Base-by-base conservation (phyloP, 2,113 vertebrate species). In the Ellobius talpinus region DNA sequence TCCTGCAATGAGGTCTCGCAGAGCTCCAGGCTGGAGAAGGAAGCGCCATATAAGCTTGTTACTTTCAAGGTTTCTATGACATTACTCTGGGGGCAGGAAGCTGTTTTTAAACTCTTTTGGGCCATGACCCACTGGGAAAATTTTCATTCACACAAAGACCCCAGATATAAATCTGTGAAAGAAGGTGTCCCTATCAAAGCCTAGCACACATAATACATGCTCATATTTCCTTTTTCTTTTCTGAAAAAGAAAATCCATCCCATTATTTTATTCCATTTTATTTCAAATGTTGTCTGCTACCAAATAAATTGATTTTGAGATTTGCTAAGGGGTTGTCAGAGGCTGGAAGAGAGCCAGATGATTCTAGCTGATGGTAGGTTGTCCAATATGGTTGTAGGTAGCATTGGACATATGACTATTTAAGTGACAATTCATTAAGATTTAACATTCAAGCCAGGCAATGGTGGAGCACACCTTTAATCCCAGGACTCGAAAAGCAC, bases 131-230 rank as follows among this genome's bases (percentile, higher is more conserved):
- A 65, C 17, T 90, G 86, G 88, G 78, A 45, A 61, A 92, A 93
- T 93, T 85, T 93, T 52, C 79, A 72, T 96, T 95, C 73, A 58
- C 66, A 77, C 50, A 96, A 73, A 85, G 74, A 93, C n/a, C 26
- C 42, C 86, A 36, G 31, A 24, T 23, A 94, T 31, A 92, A 74
- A 78, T 55, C 90, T 5, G 47, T 94, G 73, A 92, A 88, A 92
- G 8, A 52, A 55, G 42, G n/a, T 87, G 76, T 95, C 31, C 85
- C 63, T 81, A 77, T 45, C 16, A 81, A 96, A 93, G 87, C 33
- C 61, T 47, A 96, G 74, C 11, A 70, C 1, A n/a, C 0, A 3
- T 55, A 76, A 23, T 31, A 39, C 8, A 24, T 14, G 9, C 55
- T 55, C 23, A 76, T 58, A 58, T 65, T 82, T 78, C 92, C 66